phyloP scores from a whole-genome alignment of 2,113 vertebrate species.

The Atlantisia rogersi region DNA sequence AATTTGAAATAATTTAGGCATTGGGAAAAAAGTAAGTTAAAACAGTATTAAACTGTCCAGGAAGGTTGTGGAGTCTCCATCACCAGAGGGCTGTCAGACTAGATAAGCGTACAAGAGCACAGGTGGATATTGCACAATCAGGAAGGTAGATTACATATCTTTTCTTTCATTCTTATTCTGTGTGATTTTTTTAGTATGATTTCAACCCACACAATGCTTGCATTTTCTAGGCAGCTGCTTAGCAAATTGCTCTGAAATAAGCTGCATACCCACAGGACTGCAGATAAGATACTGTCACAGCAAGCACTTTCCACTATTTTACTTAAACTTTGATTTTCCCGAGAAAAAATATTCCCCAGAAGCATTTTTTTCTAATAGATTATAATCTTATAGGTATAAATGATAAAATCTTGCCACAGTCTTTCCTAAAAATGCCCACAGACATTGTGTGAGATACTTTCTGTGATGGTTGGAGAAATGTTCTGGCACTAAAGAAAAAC shows the following conservation, averaged over 20 bases:
- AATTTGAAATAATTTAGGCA: neutral
- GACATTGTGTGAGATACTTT: neutral
- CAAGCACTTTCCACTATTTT: neutral
- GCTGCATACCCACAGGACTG: neutral
- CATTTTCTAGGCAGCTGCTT: neutral
- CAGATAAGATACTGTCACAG: neutral
- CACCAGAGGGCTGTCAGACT: neutral
- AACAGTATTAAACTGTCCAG: neutral
- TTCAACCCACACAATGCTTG: neutral
- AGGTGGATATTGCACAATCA: neutral
- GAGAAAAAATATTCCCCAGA: neutral
- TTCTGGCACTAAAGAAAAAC: neutral
- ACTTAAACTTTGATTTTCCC: neutral
- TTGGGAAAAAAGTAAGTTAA: neutral
- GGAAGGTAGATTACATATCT: neutral
- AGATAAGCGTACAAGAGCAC: neutral
- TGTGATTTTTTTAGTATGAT: neutral
- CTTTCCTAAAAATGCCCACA: neutral
- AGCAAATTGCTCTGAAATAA: neutral
- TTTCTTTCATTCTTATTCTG: neutral
- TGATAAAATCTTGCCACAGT: neutral
- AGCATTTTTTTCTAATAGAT: neutral
- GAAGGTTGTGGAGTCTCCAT: neutral
- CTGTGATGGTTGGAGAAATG: neutral
- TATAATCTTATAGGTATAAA: neutral